phyloP scores from a whole-genome alignment of 2,888 invertebrate genomes.

The Hipparchia sbordonii region DNA sequence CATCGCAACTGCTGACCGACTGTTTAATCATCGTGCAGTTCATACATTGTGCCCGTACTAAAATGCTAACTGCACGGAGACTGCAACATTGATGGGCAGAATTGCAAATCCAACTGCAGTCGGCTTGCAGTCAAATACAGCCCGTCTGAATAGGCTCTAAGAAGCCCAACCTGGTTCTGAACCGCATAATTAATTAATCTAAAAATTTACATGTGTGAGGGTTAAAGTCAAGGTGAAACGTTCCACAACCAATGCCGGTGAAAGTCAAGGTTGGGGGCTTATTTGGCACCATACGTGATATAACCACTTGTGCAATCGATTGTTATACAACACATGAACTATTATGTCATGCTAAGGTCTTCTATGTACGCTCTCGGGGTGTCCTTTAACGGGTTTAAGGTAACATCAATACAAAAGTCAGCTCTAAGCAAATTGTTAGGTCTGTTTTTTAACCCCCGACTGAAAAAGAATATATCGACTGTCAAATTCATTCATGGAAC shows the following conservation, averaged over 20 bases:
- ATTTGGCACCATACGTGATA: slow-evolving; percentile 54
- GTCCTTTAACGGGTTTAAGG: neutral
- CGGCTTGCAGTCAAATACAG: neutral
- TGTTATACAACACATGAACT: slow-evolving; percentile 35
- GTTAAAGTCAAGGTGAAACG: slow-evolving; percentile 59
- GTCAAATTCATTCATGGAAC: no score
- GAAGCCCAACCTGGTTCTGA: neutral
- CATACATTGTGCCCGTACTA: no score
- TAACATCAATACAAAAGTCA: neutral
- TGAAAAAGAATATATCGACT: no score
- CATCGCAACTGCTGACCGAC: no score
- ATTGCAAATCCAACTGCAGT: no score
- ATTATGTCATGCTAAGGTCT: slow-evolving; percentile 34
- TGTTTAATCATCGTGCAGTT: no score
- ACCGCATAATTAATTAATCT: slow-evolving; percentile 11
- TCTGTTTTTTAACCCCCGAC: no score
- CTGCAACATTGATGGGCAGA: no score
- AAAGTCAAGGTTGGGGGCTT: slow-evolving; percentile 60
- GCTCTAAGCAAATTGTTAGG: no score
- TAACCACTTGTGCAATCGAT: slow-evolving; percentile 39
- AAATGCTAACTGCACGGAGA: no score
- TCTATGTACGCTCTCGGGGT: neutral
- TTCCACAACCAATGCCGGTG: slow-evolving; percentile 56
- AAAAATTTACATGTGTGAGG: slow-evolving; percentile 40
- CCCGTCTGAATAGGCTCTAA: neutral